A percentile compares a stretch with the other conserved stretches of the same genome.
phyloP scores from a whole-genome alignment of 2,797 vertebrate species.

The Silurus lanzhouensis region DNA sequence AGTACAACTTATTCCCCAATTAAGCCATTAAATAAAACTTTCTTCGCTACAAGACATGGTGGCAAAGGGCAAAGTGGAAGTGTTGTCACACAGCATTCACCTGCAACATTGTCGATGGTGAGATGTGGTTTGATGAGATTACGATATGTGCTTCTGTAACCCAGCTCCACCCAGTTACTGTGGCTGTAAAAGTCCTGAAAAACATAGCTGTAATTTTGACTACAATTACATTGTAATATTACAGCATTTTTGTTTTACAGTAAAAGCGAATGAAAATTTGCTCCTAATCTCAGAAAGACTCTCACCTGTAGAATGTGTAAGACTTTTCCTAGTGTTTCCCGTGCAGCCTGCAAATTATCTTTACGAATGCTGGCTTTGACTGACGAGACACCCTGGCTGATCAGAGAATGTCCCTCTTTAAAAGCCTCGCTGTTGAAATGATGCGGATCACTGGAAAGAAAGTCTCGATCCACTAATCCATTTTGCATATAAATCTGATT shows the following conservation, averaged over 20 bases:
- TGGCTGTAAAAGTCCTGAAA: conserved; percentile 80
- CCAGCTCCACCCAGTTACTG: conserved; percentile 79
- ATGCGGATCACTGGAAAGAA: conserved; percentile 65
- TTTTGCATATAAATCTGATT: conserved; percentile 73
- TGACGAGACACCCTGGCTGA: conserved; percentile 61
- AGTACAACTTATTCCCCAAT: not conserved
- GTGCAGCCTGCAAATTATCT: conserved; percentile 69
- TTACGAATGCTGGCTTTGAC: conserved; percentile 67
- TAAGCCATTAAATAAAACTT: not conserved
- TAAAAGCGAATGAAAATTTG: not conserved
- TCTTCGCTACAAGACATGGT: not conserved
- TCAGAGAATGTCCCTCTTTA: conserved; percentile 65
- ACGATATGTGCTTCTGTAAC: conserved; percentile 62
- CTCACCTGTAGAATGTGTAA: conserved; percentile 75
- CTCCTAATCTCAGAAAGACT: not conserved
- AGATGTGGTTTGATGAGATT: conserved; percentile 68
- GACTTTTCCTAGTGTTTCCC: conserved; percentile 70
- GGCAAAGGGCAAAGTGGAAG: not conserved
- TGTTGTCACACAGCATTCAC: conserved; percentile 16
- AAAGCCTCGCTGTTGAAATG: conserved; percentile 77
- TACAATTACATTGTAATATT: not conserved
- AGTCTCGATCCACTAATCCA: conserved; percentile 67
- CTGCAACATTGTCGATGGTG: conserved; percentile 54
- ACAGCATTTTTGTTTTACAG: not conserved
- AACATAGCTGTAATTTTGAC: not conserved